A percentile compares a stretch with the other conserved stretches of the same genome.
These are phyloP conservation scores for Anas platyrhynchos DNA, from an alignment of 2,113 vertebrate genomes.

Conservation along the genomic window DNA sequence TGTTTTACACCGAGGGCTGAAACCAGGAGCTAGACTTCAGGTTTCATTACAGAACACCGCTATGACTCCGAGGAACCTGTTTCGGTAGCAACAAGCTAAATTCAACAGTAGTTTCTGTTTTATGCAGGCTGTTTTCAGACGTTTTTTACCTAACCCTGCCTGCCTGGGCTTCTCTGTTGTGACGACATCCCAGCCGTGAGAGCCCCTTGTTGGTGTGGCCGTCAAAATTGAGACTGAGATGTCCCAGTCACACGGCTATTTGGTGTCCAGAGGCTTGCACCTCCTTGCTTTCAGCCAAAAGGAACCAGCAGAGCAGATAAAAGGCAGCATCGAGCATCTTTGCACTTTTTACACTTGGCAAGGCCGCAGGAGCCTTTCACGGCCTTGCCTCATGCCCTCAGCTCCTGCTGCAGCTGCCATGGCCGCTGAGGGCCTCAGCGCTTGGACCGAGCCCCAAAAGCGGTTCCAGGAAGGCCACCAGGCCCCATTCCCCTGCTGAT, in stretches of 20 bases:
- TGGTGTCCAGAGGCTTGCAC: neutral
- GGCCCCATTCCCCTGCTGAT: neutral
- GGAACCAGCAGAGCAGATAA: neutral
- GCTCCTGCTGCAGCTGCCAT: neutral
- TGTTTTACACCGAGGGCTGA: neutral
- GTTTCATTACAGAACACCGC: neutral
- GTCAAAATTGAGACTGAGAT: accelerated
- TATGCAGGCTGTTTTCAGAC: neutral
- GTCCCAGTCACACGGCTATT: neutral
- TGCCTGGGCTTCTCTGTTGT: neutral
- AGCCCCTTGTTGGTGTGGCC: neutral
- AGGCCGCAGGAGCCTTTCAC: neutral
- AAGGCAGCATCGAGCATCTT: neutral
- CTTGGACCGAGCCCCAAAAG: neutral
- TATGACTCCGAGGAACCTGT: neutral
- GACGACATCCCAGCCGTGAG: neutral
- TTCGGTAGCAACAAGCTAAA: neutral
- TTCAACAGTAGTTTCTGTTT: neutral
- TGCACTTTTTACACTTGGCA: neutral
- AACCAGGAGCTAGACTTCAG: neutral
- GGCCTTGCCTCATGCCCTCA: conserved; percentile 9
- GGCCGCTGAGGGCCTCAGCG: neutral
- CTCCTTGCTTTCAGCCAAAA: neutral
- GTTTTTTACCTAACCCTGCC: neutral
- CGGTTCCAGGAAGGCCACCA: conserved; percentile 1